Conservation (phyloP, 2,113 vertebrate genomes). For the Prinia subflava region DNA sequence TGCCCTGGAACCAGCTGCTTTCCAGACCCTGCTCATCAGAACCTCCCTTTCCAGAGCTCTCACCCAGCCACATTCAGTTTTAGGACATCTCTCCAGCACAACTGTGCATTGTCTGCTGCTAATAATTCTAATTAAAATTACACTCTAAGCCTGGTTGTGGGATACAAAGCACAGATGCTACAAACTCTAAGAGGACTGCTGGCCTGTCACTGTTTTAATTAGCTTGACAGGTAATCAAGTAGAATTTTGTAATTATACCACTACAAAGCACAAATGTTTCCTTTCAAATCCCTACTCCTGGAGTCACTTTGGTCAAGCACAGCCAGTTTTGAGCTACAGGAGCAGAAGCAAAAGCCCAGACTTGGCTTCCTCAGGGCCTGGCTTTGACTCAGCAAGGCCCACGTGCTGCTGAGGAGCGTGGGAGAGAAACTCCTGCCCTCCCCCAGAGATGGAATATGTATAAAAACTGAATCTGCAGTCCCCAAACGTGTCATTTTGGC, state of each 20-base stretch:
- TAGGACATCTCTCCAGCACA: neutral
- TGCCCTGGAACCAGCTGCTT: neutral
- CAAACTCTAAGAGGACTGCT: neutral
- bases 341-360: neutral
- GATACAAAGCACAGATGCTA: constrained; percentile 16
- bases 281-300: neutral
- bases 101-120: neutral
- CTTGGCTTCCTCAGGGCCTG: neutral
- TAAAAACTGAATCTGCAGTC: neutral
- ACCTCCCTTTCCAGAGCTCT: neutral
- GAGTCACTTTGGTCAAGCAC: neutral
- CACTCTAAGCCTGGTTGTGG: neutral
- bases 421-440: neutral
- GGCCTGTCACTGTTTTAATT: constrained; percentile 25
- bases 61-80: neutral
- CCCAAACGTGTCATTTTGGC: neutral
- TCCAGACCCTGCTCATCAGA: neutral
- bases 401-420: fast-evolving
- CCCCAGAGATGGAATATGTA: fast-evolving
- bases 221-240: constrained; percentile 31
- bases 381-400: neutral
- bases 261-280: constrained; percentile 33
- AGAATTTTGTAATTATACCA: constrained; percentile 28
- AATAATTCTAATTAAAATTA: constrained; percentile 13
- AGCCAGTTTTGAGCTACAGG: neutral